phyloP scores from a whole-genome alignment of 2,888 invertebrate species.

The Acholoe squamosa region DNA sequence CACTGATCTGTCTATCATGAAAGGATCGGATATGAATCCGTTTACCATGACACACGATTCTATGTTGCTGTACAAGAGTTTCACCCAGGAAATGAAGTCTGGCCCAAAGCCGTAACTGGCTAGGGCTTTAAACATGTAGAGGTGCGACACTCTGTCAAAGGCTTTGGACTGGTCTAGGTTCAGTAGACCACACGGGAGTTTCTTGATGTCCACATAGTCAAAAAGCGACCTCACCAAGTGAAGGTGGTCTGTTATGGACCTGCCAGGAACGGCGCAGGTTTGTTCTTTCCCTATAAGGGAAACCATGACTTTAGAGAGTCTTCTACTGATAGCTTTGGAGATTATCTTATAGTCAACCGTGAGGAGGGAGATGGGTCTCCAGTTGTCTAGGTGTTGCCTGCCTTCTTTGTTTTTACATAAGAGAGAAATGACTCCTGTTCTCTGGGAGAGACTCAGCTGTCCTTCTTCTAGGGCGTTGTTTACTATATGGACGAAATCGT shows the following conservation, averaged over 20 bases:
- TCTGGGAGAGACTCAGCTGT: neutral
- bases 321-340: too few species aligned
- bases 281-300: too few species aligned
- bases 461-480: neutral
- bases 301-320: too few species aligned
- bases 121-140: slow-evolving; percentile 28
- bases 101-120: neutral
- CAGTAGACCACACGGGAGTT: neutral
- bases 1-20: neutral
- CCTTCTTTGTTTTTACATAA: too few species aligned
- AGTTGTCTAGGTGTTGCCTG: too few species aligned
- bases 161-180: slow-evolving; percentile 49
- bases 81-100: slow-evolving; percentile 24
- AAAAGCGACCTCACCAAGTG: neutral
- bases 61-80: too few species aligned
- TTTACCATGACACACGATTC: neutral
- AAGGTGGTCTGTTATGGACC: slow-evolving; percentile 22
- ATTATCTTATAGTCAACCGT: too few species aligned
- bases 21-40: neutral
- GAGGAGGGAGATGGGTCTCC: too few species aligned
- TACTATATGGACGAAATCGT: neutral
- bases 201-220: neutral
- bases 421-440: neutral
- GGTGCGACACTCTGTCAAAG: slow-evolving; percentile 47
- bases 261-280: neutral